These are phyloP conservation scores for Desmodus rotundus DNA, from an alignment of 2,113 vertebrate genomes.

Conservation along the genomic window DNA sequence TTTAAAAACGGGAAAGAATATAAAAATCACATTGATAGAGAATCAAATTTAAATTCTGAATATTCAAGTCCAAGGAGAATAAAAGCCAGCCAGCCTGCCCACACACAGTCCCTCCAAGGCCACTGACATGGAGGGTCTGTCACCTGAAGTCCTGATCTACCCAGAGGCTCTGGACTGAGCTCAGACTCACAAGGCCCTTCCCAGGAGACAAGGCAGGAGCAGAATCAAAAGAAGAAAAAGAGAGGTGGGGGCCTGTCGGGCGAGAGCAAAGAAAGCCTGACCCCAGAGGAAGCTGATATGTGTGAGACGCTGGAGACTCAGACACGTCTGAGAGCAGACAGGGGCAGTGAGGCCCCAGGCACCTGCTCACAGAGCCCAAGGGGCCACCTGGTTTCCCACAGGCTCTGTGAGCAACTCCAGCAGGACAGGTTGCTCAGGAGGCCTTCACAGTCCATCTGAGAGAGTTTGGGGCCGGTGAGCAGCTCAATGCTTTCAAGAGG, in stretches of 20 bases:
- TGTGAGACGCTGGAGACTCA: background rate
- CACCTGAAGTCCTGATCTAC: background rate
- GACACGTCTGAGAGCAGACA: fast-evolving
- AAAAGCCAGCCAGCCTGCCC: background rate
- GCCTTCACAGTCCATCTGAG: fast-evolving
- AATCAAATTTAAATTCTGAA: background rate
- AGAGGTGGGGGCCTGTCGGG: fast-evolving
- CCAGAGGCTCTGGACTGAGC: background rate
- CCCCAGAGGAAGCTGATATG: no score
- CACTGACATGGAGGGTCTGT: background rate
- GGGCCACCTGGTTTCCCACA: fast-evolving
- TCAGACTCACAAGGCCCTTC: background rate
- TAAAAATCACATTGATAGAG: background rate
- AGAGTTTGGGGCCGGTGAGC: background rate
- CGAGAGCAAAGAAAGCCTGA: background rate
- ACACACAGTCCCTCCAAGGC: background rate
- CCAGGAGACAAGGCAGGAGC: background rate
- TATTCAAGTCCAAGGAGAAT: background rate
- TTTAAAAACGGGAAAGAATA: background rate
- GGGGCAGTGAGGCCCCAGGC: background rate
- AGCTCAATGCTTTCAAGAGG: background rate
- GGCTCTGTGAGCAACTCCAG: no score
- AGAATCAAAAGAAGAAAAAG: background rate
- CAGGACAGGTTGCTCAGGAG: background rate
- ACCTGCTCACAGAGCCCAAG: no score